Evolutionary conservation across 2,113 vertebrate species (phyloP), one percentile per base, ranked within the genome.

Genomic region (Noctilio leporinus): DNA sequence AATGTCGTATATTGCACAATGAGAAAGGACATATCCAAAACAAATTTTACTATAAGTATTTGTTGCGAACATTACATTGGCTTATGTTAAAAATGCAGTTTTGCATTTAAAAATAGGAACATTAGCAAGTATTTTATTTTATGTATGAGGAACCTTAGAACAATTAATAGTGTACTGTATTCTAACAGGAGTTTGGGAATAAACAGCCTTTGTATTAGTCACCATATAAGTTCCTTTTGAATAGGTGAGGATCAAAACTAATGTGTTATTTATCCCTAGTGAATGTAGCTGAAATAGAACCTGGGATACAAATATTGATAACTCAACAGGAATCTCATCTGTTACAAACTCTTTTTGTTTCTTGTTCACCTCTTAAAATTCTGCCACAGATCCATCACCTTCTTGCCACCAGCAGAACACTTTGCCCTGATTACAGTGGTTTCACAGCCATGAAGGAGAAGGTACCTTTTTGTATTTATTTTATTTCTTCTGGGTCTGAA

Each of bases 11-110:
- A 76, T 75, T 70, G 47, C 7, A 78, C 55, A 85, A 84, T 85
- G 69, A 94, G 40, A 43, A 80, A 97, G 51, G 76, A 95, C 87
- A 94, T 84, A 86, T 4, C 38, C 59, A 96, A 97, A 95, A 65
- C 57, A 96, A 83, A 40, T 96, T 94, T 96, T 97, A 62, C 89
- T 97, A 89, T 97, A 97, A 94, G 35, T 94, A 97, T 86, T 78
- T 47, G 26, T 57, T 92, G 47, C 33, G 87, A 93, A 88, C 84
- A 82, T 95, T 80, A 59, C 35, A 51, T 69, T 38, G 70, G 96
- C 85, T 97, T 85, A 92, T 93, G 96, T 96, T 96, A 96, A 96
- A 96, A 96, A 77, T 76, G 67, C 91, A 86, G 1, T 92, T 97
- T 94, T 96, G 81, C 87, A 43, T 84, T 93, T 96, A 67, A 94